phyloP scores from a whole-genome alignment of 2,113 vertebrate genomes.

The Dinomys branickii region DNA sequence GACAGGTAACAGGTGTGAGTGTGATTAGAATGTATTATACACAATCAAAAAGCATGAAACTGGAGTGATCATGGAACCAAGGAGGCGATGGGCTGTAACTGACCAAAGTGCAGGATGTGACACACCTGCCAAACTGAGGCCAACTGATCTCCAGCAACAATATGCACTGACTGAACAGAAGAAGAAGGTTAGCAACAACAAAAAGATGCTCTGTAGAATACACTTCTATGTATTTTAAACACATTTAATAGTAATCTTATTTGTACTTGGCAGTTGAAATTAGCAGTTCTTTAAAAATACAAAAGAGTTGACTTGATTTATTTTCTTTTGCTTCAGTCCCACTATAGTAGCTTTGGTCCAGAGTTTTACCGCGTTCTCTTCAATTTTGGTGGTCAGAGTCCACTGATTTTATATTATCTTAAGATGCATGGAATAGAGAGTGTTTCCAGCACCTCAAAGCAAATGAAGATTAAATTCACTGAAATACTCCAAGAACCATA shows the following conservation, averaged over 20 bases:
- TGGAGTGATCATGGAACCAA: not conserved
- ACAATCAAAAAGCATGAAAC: not conserved
- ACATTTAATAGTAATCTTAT: not conserved
- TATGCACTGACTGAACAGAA: not conserved
- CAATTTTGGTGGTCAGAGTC: constrained; percentile 77
- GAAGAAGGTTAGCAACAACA: not conserved
- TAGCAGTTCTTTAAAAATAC: constrained; percentile 27
- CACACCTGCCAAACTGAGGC: not conserved
- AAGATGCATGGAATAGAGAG: constrained; percentile 55
- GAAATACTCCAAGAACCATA: constrained; percentile 78
- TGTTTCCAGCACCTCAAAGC: constrained; percentile 15
- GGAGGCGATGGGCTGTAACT: too few relatives aligned
- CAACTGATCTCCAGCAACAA: not conserved
- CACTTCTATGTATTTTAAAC: constrained; percentile 25
- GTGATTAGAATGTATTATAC: not conserved
- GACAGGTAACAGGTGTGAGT: not conserved
- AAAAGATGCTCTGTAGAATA: constrained; percentile 10
- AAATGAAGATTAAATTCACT: constrained; percentile 62
- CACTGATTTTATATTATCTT: constrained; percentile 79
- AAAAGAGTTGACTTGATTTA: not conserved
- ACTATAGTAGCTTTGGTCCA: constrained; percentile 69
- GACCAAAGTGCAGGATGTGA: not conserved
- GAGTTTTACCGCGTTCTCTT: constrained; percentile 77
- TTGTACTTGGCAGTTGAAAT: constrained; percentile 5
- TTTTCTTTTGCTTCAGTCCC: constrained; percentile 75